These are phyloP conservation scores for Netelia inedita DNA, from an alignment of 2,888 invertebrate genomes.

Conservation along the genomic window DNA sequence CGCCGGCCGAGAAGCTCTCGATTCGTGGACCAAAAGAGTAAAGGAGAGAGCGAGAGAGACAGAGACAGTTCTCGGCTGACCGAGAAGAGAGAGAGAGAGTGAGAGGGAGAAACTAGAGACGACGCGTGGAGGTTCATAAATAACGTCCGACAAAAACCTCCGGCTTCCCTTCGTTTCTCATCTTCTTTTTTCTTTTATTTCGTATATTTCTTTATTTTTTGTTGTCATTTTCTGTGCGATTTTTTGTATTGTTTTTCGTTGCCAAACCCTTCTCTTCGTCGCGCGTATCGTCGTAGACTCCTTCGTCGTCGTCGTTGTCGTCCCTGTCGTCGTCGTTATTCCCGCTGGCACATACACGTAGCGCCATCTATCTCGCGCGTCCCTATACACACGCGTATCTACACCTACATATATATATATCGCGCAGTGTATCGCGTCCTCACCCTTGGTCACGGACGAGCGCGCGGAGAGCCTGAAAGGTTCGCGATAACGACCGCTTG, in stretches of 20 bases:
- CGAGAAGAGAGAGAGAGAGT: background rate
- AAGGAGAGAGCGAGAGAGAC: constrained; percentile 15
- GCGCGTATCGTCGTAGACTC: constrained; percentile 24
- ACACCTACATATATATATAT: background rate
- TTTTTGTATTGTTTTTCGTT: constrained; percentile 15
- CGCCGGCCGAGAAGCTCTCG: background rate
- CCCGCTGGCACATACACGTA: background rate
- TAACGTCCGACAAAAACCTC: constrained; percentile 66
- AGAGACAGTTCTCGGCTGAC: too few relatives aligned
- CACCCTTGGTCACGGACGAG: constrained; percentile 40
- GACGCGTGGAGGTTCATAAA: constrained; percentile 66
- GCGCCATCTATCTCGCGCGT: constrained; percentile 53
- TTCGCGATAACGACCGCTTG: constrained; percentile 69
- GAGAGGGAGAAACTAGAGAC: constrained; percentile 52
- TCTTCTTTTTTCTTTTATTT: constrained; percentile 19
- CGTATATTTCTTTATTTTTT: background rate
- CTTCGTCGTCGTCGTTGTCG: constrained; percentile 1
- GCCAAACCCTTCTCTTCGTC: constrained; percentile 12
- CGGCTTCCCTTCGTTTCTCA: constrained; percentile 55
- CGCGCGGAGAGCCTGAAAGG: constrained; percentile 57
- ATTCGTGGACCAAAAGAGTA: background rate
- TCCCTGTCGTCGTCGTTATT: constrained; percentile 11
- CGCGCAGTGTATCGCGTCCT: constrained; percentile 5
- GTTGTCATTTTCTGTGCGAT: constrained; percentile 30
- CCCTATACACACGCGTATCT: constrained; percentile 10